phyloP scores from a whole-genome alignment of 2,888 invertebrate genomes.

The Eupithecia pulchellata region DNA sequence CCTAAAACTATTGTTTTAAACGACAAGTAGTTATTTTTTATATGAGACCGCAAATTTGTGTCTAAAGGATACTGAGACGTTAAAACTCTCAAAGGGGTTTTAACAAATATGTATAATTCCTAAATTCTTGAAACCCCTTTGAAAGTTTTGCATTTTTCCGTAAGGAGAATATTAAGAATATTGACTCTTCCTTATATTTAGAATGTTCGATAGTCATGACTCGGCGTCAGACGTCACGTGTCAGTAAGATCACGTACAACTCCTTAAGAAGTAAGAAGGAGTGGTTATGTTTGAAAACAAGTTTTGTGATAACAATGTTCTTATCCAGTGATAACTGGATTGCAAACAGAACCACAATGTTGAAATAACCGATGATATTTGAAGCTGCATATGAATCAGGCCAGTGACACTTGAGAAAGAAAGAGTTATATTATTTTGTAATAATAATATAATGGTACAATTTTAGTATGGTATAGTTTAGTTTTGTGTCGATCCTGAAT shows the following conservation, averaged over 20 bases:
- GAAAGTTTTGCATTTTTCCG: too few relatives aligned
- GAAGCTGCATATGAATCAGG: not conserved
- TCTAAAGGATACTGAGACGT: not conserved
- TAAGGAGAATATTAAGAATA: too few relatives aligned
- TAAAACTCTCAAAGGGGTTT: not conserved
- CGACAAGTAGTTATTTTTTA: too few relatives aligned
- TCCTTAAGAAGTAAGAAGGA: constrained; percentile 13
- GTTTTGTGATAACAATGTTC: too few relatives aligned
- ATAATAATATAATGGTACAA: too few relatives aligned
- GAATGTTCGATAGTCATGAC: not conserved
- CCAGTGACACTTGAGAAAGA: not conserved
- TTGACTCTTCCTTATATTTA: not conserved
- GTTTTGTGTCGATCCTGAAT: too few relatives aligned
- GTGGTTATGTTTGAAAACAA: constrained; percentile 9
- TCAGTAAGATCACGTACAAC: constrained; percentile 23
- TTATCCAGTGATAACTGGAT: too few relatives aligned
- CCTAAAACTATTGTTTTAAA: too few relatives aligned
- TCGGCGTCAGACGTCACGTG: not conserved
- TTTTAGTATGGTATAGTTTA: too few relatives aligned
- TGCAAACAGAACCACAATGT: not conserved
- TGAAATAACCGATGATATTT: not conserved
- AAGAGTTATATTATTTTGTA: too few relatives aligned
- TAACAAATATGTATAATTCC: too few relatives aligned
- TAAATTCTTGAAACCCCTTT: too few relatives aligned
- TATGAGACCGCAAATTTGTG: not conserved